Percentiles rank a stretch among this genome's conserved stretches.
These are phyloP conservation scores for Cardinalis cardinalis DNA, from an alignment of 2,113 vertebrate genomes.

Conservation along the genomic window DNA sequence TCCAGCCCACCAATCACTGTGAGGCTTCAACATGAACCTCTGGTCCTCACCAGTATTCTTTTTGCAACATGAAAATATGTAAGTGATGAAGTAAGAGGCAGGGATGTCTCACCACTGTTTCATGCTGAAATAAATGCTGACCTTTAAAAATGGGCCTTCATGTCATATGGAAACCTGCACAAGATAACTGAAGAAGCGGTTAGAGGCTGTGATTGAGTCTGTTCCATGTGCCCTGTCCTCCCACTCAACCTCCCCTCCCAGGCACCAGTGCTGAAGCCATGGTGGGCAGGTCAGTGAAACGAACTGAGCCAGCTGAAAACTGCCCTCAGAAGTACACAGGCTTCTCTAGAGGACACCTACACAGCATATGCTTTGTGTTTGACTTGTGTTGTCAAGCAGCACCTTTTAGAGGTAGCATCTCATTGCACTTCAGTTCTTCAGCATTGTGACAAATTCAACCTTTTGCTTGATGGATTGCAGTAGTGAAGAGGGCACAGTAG, in stretches of 20 bases:
- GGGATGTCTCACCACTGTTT: background rate
- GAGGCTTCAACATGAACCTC: background rate
- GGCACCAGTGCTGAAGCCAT: background rate
- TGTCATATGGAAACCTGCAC: background rate
- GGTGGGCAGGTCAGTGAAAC: background rate
- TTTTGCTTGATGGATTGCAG: background rate
- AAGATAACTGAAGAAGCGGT: background rate
- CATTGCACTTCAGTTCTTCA: background rate
- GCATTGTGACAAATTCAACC: background rate
- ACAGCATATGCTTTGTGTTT: background rate
- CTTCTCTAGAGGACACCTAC: background rate
- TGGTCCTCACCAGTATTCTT: background rate
- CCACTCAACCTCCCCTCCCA: background rate
- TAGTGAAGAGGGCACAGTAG: background rate
- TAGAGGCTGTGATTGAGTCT: background rate
- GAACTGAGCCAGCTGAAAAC: background rate
- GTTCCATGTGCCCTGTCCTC: background rate
- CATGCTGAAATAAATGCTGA: background rate
- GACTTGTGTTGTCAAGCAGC: background rate
- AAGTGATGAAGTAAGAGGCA: background rate
- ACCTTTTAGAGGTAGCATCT: background rate
- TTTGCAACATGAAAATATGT: background rate
- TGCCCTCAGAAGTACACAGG: background rate
- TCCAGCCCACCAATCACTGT: no score
- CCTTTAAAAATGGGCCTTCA: background rate